Evolutionary conservation across 2,113 vertebrate genomes (phyloP), one percentile per base, ranked within the genome.

Genomic region (Neolamprologus toae): DNA sequence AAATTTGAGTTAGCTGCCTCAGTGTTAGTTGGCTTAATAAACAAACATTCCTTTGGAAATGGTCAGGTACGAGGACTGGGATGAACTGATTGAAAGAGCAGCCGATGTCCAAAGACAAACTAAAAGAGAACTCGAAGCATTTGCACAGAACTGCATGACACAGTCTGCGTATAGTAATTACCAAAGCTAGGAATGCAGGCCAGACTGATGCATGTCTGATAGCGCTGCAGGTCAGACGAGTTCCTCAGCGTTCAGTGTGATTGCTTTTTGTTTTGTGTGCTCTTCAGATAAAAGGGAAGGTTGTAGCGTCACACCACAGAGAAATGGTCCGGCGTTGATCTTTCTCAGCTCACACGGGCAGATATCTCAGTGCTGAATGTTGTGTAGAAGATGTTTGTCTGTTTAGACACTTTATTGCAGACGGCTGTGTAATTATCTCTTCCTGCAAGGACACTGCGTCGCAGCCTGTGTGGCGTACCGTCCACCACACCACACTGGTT

Each of bases 351-450:
- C 71, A 47, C 57, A 12, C 17, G 1, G 73, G 57, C 49, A 28
- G 78, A 80, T 83, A 73, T 59, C 53, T 86, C 3, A 49, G 33
- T 57, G 59, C 76, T 85, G 45, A 82, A 86, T 42, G 55, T 19
- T 80, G 33, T 16, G 84, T 83, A 84, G 85, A 84, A 93, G 73
- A 57, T 8, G 3, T 76, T 68, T 91, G 90, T 85, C 88, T 88
- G 86, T 90, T 86, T 57, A 53, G 66, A 91, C 81, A 66, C 86
- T 80, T 80, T 83, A 84, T 80, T 90, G 45, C 84, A 82, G 35
- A 4, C 42, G 61, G 80, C 92, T 89, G 73, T 93, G 87, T 88
- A 76, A 93, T 94, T 93, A 93, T 94, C 68, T 84, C 35, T 83
- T 28, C 19, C 45, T 90, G 87, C 92, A 91, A 92, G 90, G 85